phyloP scores from a whole-genome alignment of 2,888 invertebrate species.

The Hipparchia sbordonii region DNA sequence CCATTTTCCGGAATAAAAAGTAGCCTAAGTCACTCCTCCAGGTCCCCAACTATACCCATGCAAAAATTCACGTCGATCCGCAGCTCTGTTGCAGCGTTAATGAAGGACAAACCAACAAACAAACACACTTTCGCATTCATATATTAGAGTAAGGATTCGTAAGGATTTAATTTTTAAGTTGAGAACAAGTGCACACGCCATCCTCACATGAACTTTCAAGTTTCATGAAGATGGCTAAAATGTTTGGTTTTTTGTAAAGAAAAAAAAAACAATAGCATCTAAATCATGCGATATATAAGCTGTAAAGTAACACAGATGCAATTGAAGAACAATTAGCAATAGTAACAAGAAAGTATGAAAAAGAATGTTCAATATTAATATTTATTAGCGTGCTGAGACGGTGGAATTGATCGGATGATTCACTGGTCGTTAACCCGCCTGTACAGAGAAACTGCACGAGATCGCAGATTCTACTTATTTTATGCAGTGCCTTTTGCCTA shows the following conservation, averaged over 20 bases:
- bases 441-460: conserved; percentile 40
- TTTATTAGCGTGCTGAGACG: conserved; percentile 33
- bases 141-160: too few relatives aligned
- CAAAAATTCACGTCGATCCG: too few relatives aligned
- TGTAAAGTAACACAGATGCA: neutral
- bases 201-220: too few relatives aligned
- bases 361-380: conserved; percentile 31
- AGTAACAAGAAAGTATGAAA: conserved; percentile 23
- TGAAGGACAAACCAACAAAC: too few relatives aligned
- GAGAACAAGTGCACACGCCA: too few relatives aligned
- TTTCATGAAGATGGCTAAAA: too few relatives aligned
- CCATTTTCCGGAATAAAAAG: too few relatives aligned
- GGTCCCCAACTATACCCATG: too few relatives aligned
- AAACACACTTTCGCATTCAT: too few relatives aligned
- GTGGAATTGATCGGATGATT: conserved; percentile 30
- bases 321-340: conserved; percentile 1
- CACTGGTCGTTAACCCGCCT: conserved; percentile 38
- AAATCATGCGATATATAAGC: neutral
- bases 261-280: neutral
- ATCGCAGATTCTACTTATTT: conserved; percentile 8
- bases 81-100: too few relatives aligned
- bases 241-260: neutral
- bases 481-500: conserved; percentile 6
- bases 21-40: too few relatives aligned
- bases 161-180: too few relatives aligned